phyloP scores from a whole-genome alignment of 2,113 vertebrate species.

The Columba livia region DNA sequence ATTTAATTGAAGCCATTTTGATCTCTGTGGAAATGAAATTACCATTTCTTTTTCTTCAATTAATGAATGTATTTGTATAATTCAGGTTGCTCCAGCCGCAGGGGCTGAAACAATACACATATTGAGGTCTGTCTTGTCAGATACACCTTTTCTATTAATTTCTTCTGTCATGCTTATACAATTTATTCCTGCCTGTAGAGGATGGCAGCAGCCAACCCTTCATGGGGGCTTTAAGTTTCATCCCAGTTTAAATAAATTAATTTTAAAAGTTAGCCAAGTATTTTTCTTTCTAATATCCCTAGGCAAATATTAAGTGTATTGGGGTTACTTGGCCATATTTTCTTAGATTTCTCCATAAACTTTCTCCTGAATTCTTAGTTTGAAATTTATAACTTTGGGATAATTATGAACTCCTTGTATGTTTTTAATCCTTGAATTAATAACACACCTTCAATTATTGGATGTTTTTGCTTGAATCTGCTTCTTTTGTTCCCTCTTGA shows the following conservation, averaged over 20 bases:
- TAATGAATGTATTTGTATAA: slow-evolving; percentile 24
- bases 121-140: background rate
- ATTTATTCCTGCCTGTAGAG: background rate
- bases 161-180: background rate
- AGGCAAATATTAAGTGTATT: background rate
- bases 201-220: background rate
- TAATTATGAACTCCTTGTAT: background rate
- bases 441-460: background rate
- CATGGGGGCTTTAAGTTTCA: background rate
- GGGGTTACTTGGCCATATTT: background rate
- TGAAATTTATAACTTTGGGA: background rate
- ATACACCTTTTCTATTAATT: background rate
- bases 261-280: background rate
- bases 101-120: background rate
- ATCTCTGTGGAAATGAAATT: background rate
- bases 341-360: background rate
- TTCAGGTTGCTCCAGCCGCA: background rate
- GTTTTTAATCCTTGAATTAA: background rate
- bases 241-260: background rate
- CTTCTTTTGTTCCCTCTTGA: background rate
- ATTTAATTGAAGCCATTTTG: too few relatives aligned
- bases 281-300: background rate
- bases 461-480: background rate
- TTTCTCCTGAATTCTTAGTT: background rate
- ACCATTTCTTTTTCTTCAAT: background rate